Conservation (phyloP, 2,113 vertebrate species). For the Otolemur garnettii region DNA sequence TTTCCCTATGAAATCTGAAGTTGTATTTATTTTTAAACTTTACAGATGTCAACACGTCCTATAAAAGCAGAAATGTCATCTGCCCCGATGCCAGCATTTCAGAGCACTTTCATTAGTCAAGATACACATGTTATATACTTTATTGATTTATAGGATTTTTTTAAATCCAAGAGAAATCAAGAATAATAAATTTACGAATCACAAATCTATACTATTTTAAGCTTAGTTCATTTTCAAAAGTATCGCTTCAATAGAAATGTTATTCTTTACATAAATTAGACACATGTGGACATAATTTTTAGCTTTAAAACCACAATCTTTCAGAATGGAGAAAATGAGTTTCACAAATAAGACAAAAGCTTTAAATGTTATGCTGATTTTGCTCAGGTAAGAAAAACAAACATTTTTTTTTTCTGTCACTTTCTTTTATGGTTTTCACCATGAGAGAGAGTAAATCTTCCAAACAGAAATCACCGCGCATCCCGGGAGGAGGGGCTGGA, state of each 20-base stretch:
- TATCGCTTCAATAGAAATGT: background rate
- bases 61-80: background rate
- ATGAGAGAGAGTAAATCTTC: conserved; percentile 44
- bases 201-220: background rate
- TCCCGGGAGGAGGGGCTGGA: conserved; percentile 6
- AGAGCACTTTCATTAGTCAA: conserved; percentile 35
- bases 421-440: background rate
- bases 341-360: conserved; percentile 31
- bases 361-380: background rate
- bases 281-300: background rate
- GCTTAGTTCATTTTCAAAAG: background rate
- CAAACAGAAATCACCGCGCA: conserved; percentile 21
- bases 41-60: background rate
- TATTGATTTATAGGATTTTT: background rate
- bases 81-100: background rate
- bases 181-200: background rate
- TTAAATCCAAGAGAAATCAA: conserved; percentile 1
- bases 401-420: background rate
- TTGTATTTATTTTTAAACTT: conserved; percentile 38
- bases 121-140: background rate
- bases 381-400: background rate
- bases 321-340: background rate
- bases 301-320: background rate
- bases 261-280: conserved; percentile 14
- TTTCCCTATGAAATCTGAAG: conserved; percentile 26